Base-by-base conservation (phyloP, 2,113 vertebrate genomes). In the Donacobius atricapilla region DNA sequence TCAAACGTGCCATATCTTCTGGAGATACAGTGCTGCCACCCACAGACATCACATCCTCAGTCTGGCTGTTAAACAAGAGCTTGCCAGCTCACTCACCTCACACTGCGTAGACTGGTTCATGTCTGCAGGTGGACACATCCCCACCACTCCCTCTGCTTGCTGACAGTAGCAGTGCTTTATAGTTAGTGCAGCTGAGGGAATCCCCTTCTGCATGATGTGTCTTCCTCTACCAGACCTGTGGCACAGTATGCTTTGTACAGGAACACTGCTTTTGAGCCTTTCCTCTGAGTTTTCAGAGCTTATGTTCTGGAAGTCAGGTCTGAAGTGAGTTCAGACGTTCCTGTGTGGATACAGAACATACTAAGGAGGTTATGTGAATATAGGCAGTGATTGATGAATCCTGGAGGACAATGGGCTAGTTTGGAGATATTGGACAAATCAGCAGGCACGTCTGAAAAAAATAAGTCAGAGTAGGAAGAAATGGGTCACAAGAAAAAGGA, bases 51-150 rank as follows among this genome's bases (percentile, higher is more conserved):
- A 23, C 4, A 1, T 72, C 28, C 21, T 53, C 3, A 5, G 33
- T 28, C 16, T 87, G 37, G 10, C 40, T 79, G 2, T 76, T 69
- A 25, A 25, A 20, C 30, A 28, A 3, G 28, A 45, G 28, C 22
- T 69, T 71, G 13, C 40, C 2, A 4, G 13, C 45, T 69, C 0
- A 0, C 24, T 71, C 8, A 3, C 66, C 40, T 71, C 4, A 1
- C 18, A 3, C 27, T 39, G 60, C 19, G 4, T 3, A 39, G 42
- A 24, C 39, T 54, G 21, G 16, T 47, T 17, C 13, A 7, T 30
- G 22, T 75, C 80, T 94, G 44, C 44, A 51, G 48, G 20, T 68
- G 31, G 77, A 51, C 18, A 22, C 27, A 25, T 54, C 44, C 19
- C 27, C 23, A 25, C 44, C 24, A 6, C 75, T 51, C 15, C 25